Conservation (phyloP, 2,113 vertebrate genomes). For the Verasper variegatus region DNA sequence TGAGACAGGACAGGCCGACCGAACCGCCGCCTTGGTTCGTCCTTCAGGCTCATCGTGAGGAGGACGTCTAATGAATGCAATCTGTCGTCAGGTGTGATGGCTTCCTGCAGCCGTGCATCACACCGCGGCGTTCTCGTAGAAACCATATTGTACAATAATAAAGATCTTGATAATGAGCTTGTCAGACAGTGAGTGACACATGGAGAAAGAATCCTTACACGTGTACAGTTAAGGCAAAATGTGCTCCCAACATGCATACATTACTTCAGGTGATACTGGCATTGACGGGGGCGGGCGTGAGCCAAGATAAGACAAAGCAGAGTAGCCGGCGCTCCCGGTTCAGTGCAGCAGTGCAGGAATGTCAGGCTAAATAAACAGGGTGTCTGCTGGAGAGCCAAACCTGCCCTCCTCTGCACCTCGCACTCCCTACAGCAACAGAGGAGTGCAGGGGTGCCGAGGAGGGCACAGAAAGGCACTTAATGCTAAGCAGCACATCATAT, state of each 20-base stretch:
- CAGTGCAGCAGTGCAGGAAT: conserved; percentile 55
- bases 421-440: conserved; percentile 20
- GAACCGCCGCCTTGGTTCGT: neutral
- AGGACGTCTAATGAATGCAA: conserved; percentile 19
- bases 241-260: neutral
- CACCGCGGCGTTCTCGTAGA: neutral
- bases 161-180: neutral
- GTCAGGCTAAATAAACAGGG: conserved; percentile 76
- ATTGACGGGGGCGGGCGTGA: conserved; percentile 21
- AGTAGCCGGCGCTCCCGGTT: conserved; percentile 18
- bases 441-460: conserved; percentile 12
- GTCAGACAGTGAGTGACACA: too few relatives aligned
- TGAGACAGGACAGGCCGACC: conserved; percentile 56
- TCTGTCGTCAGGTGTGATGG: conserved; percentile 16
- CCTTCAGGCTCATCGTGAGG: neutral
- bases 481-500: conserved; percentile 52
- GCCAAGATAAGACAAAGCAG: conserved; percentile 63
- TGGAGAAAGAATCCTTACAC: neutral
- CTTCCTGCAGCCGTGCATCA: conserved; percentile 29
- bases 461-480: conserved; percentile 42
- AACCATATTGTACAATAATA: neutral
- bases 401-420: conserved; percentile 25
- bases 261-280: conserved; percentile 38
- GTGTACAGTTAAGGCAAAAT: neutral
- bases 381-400: conserved; percentile 59